These are phyloP conservation scores for Contarinia nasturtii DNA, from an alignment of 1,140 invertebrate genomes.

Conservation along the genomic window DNA sequence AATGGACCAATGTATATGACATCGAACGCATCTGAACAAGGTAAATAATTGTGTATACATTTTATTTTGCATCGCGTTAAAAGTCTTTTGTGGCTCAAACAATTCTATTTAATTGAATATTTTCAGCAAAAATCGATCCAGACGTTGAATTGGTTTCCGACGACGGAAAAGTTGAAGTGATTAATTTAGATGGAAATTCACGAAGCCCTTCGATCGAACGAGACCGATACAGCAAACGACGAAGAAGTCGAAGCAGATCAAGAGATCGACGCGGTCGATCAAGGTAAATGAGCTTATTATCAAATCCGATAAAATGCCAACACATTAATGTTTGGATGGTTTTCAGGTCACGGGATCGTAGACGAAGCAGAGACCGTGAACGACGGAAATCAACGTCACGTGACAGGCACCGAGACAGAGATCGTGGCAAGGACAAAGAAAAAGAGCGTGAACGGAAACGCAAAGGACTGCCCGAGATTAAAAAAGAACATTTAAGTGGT, in stretches of 20 bases:
- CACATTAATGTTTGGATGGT: too few relatives aligned
- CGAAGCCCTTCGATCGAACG: slow-evolving; percentile 35
- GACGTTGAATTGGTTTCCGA: slow-evolving; percentile 30
- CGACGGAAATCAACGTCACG: slow-evolving; percentile 30
- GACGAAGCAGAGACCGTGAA: slow-evolving; percentile 18
- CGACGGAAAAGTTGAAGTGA: slow-evolving; percentile 28
- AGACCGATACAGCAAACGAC: slow-evolving; percentile 24
- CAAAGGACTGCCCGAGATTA: slow-evolving; percentile 70
- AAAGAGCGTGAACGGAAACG: slow-evolving; percentile 63
- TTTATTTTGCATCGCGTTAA: too few relatives aligned
- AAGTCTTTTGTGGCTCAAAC: too few relatives aligned
- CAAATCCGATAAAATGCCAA: slow-evolving; percentile 30
- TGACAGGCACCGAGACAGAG: slow-evolving; percentile 38
- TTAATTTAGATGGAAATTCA: slow-evolving; percentile 30
- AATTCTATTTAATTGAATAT: too few relatives aligned
- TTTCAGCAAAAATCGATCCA: slow-evolving; percentile 10
- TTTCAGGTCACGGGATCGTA: slow-evolving; percentile 13
- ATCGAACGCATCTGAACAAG: not conserved
- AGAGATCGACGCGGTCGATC: slow-evolving; percentile 24
- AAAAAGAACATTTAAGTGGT: slow-evolving; percentile 72
- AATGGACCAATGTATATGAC: too few relatives aligned
- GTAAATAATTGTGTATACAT: too few relatives aligned
- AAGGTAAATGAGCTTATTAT: too few relatives aligned
- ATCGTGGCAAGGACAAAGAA: slow-evolving; percentile 59
- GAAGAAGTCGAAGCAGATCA: slow-evolving; percentile 27